Evolutionary conservation across 2,113 vertebrate species (phyloP), one percentile per base, ranked within the genome.

Genomic region (Sciurus niger): DNA sequence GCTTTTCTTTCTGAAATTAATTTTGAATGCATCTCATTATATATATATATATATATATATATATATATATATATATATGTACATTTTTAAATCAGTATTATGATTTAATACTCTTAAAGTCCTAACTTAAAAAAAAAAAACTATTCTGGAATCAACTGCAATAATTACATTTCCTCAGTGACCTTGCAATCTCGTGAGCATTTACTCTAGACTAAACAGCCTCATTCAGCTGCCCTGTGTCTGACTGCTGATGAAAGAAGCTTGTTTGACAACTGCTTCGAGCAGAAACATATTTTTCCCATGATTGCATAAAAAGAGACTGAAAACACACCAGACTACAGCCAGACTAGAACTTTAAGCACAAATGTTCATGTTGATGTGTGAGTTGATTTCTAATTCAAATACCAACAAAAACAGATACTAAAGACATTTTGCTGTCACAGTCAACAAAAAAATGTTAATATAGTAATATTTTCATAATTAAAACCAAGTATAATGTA

Each of bases 121-220:
- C 91, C 90, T 95, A 92, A 67, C 97, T 97, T 98, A 96, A 98
- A 98, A 98, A 98, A 58, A 98, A 98, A 98, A 98, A 97, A 98
- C 94, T 97, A 85, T 98, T 98, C 98, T 98, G 97, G 98, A 98
- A 98, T 98, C 97, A 98, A 98, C 85, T 97, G 96, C 95, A 97
- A 97, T 98, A 99, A 99, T 99, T 99, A 98, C 98, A 98, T 99
- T 99, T 99, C 99, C 99, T 99, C 96, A 98, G 97, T 94, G 98
- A 98, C 98, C 98, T 98, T 97, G 98, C 98, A 99, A 99, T 99
- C 99, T 99, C 99, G 90, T 51, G 99, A 99, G 99, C 98, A 98
- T 98, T 99, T 98, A 98, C 98, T 98, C 98, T 98, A 99, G 99
- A 99, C 99, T 99, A 99, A 99, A 99, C 99, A 99, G 98, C 98